These are phyloP conservation scores for Lophochroa leadbeateri DNA, from an alignment of 2,113 vertebrate genomes.

Conservation along the genomic window DNA sequence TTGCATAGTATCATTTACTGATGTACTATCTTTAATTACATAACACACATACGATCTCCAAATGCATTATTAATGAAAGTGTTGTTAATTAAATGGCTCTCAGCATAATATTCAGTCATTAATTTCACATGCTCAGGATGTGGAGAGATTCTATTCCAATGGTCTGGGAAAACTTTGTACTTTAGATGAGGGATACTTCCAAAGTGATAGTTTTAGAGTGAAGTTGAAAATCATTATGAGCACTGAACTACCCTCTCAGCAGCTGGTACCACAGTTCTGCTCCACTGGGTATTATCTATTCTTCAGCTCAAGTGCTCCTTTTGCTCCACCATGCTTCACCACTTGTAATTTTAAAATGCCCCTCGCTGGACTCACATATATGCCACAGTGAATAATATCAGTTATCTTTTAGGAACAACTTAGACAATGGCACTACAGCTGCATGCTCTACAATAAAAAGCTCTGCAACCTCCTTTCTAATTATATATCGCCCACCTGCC, in stretches of 20 bases:
- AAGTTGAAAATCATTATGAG: constrained; percentile 18
- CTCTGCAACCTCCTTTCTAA: not conserved
- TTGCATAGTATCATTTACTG: constrained; percentile 67
- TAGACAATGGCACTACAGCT: not conserved
- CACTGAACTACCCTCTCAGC: constrained; percentile 48
- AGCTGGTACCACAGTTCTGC: constrained; percentile 35
- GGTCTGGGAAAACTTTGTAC: constrained; percentile 38
- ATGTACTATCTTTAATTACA: constrained; percentile 68
- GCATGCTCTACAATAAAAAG: not conserved
- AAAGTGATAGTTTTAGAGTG: not conserved
- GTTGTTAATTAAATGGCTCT: constrained; percentile 69
- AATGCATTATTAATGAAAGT: constrained; percentile 62
- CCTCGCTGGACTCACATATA: not conserved
- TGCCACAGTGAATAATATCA: not conserved
- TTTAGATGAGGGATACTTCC: constrained; percentile 45
- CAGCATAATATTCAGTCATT: constrained; percentile 61
- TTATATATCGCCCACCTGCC: not conserved
- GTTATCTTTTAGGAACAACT: not conserved
- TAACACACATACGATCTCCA: constrained; percentile 56
- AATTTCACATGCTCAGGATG: constrained; percentile 43
- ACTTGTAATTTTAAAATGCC: not conserved
- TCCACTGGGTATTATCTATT: constrained; percentile 31
- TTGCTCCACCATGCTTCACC: constrained; percentile 7
- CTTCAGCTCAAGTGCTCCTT: constrained; percentile 51
- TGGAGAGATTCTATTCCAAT: not conserved